A percentile compares a stretch with the other conserved stretches of the same genome.
Conservation (phyloP, 2,113 vertebrate species). For the Platanista minor region DNA sequence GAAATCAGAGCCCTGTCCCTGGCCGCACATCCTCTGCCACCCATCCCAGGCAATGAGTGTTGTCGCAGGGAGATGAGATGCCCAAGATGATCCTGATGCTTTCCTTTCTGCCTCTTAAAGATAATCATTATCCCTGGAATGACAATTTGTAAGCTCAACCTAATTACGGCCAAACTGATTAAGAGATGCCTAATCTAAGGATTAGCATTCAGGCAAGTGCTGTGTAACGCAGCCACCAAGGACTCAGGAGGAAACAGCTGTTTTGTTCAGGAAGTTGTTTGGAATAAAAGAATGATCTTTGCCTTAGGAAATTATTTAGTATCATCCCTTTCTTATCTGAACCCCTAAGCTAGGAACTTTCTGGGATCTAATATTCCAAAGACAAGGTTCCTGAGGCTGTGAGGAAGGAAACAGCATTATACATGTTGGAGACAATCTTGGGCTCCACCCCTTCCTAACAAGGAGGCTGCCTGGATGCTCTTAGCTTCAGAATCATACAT, state of each 20-base stretch:
- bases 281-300: slow-evolving; percentile 44
- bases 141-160: slow-evolving; percentile 56
- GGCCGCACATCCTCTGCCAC: background rate
- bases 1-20: background rate
- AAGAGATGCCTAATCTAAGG: slow-evolving; percentile 64
- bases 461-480: background rate
- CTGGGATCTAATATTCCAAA: background rate
- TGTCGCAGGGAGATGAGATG: background rate
- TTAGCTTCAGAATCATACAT: background rate
- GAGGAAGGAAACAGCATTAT: background rate
- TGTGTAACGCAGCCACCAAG: slow-evolving; percentile 46
- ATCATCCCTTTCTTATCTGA: slow-evolving; percentile 1
- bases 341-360: slow-evolving; percentile 10
- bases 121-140: slow-evolving; percentile 64
- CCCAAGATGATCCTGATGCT: background rate
- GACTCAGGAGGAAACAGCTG: slow-evolving; percentile 51
- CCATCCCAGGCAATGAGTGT: background rate
- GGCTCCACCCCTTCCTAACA: background rate
- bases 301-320: background rate
- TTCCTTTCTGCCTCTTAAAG: slow-evolving; percentile 51
- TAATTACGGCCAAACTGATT: slow-evolving; percentile 68
- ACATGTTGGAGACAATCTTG: background rate
- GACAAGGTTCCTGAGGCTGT: background rate
- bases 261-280: slow-evolving; percentile 47
- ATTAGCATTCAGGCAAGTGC: slow-evolving; percentile 58